Evolutionary conservation across 2,113 vertebrate species (phyloP), one percentile per base, ranked within the genome.

Genomic region (Pterophyllum scalare): DNA sequence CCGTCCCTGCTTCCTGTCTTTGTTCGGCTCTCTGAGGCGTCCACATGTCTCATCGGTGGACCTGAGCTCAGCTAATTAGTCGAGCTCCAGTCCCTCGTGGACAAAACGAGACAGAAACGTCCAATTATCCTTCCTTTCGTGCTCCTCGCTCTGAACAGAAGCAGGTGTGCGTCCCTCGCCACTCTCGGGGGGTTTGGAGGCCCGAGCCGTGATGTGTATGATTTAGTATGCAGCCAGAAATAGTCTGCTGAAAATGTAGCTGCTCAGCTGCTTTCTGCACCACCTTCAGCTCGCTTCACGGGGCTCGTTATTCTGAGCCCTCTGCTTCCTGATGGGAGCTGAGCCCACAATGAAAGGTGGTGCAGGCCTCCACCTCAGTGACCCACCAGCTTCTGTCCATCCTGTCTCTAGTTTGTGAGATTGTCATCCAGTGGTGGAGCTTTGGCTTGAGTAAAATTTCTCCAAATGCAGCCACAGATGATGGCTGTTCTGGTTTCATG

Each of bases 161-260:
- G 91, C 91, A 86, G 90, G 86, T 93, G 89, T 11, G 82, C 58
- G 13, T 81, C 61, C 57, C 3, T 26, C 59, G 3, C 70, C 5
- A 75, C 85, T 88, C 81, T 77, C 43, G 0, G 83, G 83, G 74
- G 54, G 13, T 67, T 4, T 56, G 49, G 75, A 72, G 35, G 62
- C 83, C 28, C 10, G 3, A 20, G 75, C 46, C 76, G 2, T 76
- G 83, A 83, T 58, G 61, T 24, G 57, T 76, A 8, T 89, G 83
- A 86, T 90, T 87, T 87, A 87, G 56, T 64, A 79, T 75, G 78
- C 64, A 67, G 78, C 74, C 87, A 90, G 79, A 90, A 91, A 91
- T 88, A 92, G 82, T 2, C 20, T 67, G 62, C 78, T 58, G 84
- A 59, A 72, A 72, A n/a, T 7, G 75, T 6, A 62, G 76, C 57